Base-by-base conservation (phyloP, 1,140 invertebrate species). In the Caenorhabditis brenneri region DNA sequence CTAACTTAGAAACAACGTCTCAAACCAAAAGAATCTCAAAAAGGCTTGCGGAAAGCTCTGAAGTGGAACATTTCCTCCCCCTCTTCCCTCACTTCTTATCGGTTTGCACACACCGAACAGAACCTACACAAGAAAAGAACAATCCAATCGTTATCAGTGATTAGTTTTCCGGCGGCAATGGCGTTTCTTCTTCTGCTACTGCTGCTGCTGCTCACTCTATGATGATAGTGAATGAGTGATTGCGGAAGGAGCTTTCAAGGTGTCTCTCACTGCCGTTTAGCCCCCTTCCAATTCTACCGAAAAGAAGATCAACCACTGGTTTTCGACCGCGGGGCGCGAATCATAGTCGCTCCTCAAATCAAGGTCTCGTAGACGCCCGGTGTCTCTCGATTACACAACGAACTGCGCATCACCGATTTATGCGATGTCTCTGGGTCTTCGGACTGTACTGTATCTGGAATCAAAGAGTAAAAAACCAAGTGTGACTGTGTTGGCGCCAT, bases 241-340 rank as follows among this genome's bases (percentile, higher is more conserved):
- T 19, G 65, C 65, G 65, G 65, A 74, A 65, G 58, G 31, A 74
- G 65, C 27, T 27, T 31, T 15, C 58, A 65, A 36, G 58, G 58
- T 65, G 58, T 33, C 58, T 31, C 36, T 39, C 22, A 7, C 58
- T 74, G 65, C 65, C 65, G 65, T 74, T 74, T 74, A 74, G 65
- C 10, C 65, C 12, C n/a, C n/a, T n/a, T n/a, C n/a, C 22, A 9
- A 27, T 24, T 65, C 58, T 31, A 33, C 31, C 19, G 29, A 74
- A 74, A 74, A 46, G 36, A 74, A 74, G 65, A 74, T 74, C 65
- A 74, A 74, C 36, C 65, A 74, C 65, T 74, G 65, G 65, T 74
- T 74, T 74, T 74, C 65, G 65, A 22, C 65, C 65, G 65, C 36
- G 65, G 58, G 65, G 65, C 36, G 65, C 33, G 65, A 74, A 74